A percentile compares a stretch with the other conserved stretches of the same genome.
Evolutionary conservation across 2,113 vertebrate species (phyloP).

Genomic region (Rhynchomys soricoides): DNA sequence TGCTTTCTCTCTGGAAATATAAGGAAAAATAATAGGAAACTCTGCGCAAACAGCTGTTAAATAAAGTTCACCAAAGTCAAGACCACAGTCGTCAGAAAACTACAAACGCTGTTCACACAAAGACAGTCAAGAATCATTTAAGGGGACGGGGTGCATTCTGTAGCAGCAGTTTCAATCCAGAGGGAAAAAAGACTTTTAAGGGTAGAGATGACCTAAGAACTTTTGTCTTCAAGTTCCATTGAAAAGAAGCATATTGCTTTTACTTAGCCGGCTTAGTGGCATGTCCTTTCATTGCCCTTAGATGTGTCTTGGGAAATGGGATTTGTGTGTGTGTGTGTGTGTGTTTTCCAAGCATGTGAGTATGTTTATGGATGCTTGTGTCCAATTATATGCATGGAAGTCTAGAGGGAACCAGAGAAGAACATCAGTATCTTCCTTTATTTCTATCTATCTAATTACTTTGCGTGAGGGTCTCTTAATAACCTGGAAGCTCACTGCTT

Average conservation of each 20-base stretch:
- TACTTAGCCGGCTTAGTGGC: background rate
- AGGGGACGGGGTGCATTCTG: background rate
- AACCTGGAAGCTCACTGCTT: background rate
- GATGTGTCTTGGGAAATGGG: background rate
- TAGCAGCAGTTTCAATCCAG: background rate
- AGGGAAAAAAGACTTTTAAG: background rate
- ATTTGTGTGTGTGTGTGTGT: background rate
- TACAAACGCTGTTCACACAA: background rate
- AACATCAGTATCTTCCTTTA: background rate
- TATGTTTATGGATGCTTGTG: background rate
- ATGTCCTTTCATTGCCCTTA: slow-evolving; percentile 22
- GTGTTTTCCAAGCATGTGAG: background rate
- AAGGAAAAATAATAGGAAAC: background rate
- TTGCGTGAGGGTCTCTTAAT: background rate
- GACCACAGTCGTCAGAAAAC: slow-evolving; percentile 10
- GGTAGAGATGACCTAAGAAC: background rate
- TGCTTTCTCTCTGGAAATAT: slow-evolving; percentile 7
- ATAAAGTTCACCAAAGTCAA: background rate
- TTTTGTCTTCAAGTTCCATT: slow-evolving; percentile 23
- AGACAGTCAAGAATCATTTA: slow-evolving; percentile 11
- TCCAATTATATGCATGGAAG: background rate
- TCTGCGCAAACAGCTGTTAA: background rate
- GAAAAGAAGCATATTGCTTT: background rate
- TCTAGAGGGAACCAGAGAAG: background rate
- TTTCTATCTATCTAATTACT: background rate